Evolutionary conservation across 2,888 invertebrate species (phyloP).

Genomic region (Troglohyphantes excavatus): DNA sequence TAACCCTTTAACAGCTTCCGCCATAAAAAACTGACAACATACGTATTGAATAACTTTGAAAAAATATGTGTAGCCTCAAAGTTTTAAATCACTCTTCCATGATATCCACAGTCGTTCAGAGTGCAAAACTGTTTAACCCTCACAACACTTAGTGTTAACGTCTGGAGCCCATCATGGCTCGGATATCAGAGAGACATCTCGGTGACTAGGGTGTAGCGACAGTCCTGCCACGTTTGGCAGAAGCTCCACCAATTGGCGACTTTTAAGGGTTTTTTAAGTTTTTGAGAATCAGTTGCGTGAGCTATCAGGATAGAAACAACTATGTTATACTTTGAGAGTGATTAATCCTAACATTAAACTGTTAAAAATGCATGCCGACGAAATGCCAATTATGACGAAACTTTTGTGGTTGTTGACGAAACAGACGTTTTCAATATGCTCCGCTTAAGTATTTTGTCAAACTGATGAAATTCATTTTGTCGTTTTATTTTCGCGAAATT

Average conservation of each 20-base stretch:
- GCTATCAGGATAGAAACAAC: no score
- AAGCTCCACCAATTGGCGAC: background rate
- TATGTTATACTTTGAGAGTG: no score
- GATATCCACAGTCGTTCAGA: background rate
- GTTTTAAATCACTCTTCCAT: slow-evolving; percentile 15
- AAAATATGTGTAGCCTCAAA: background rate
- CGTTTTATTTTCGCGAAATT: no score
- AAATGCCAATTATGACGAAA: no score
- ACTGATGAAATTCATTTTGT: no score
- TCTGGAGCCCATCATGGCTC: slow-evolving; percentile 61
- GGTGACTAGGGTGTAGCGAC: background rate
- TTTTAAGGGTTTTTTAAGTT: no score
- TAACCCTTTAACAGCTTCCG: background rate
- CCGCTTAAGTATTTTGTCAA: no score
- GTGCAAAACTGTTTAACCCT: background rate
- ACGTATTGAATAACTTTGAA: background rate
- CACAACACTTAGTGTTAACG: background rate
- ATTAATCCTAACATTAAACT: no score
- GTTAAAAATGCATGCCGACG: no score
- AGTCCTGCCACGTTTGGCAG: background rate
- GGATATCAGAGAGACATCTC: slow-evolving; percentile 64
- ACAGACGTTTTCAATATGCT: no score
- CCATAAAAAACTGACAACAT: background rate
- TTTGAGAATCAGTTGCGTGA: no score
- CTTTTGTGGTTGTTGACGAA: no score